These are phyloP conservation scores for Ormia ochracea DNA, from an alignment of 2,888 invertebrate species.

Conservation along the genomic window DNA sequence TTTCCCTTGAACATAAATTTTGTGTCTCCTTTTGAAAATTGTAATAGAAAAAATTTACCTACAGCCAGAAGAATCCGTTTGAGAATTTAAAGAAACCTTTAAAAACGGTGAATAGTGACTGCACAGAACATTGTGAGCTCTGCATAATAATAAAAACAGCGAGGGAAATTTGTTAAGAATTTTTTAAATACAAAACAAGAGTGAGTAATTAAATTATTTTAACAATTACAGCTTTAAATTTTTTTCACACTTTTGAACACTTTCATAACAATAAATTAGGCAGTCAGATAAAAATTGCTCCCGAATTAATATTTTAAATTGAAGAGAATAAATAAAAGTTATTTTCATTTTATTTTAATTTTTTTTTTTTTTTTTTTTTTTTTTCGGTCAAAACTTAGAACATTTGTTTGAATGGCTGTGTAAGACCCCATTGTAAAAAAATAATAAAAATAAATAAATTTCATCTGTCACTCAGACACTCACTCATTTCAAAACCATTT, in stretches of 20 bases:
- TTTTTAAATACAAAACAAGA: no score
- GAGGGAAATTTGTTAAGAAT: no score
- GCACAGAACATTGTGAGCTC: no score
- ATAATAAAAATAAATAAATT: slow-evolving; percentile 63
- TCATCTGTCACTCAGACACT: slow-evolving; percentile 67
- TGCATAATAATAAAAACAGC: no score
- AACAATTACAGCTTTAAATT: background rate
- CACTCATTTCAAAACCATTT: slow-evolving; percentile 71
- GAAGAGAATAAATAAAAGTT: slow-evolving; percentile 33
- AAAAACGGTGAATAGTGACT: no score
- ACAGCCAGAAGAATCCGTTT: no score
- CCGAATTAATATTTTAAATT: slow-evolving; percentile 36
- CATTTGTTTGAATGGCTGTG: background rate
- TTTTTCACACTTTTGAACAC: background rate
- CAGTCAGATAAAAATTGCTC: slow-evolving; percentile 17
- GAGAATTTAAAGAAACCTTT: no score
- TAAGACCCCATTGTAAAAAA: slow-evolving; percentile 27
- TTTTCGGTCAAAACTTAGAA: background rate
- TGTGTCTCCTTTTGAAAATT: no score
- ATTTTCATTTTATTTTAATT: background rate
- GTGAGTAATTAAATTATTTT: background rate
- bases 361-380: background rate
- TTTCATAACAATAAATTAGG: slow-evolving; percentile 16
- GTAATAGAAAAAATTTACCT: no score
- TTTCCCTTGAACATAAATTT: no score